These are phyloP conservation scores for Thera obeliscata DNA, from an alignment of 2,888 invertebrate species.

Conservation along the genomic window DNA sequence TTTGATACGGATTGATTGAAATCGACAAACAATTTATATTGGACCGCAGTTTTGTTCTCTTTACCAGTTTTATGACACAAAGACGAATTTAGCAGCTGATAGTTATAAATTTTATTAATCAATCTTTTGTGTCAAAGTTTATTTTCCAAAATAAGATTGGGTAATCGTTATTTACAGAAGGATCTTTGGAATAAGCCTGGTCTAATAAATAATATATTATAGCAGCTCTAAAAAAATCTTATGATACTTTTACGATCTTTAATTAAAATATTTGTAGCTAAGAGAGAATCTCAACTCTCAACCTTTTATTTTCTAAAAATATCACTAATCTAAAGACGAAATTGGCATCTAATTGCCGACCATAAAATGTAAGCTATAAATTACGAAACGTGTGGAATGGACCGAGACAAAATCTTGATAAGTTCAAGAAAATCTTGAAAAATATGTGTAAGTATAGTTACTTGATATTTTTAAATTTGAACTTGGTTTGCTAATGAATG, in stretches of 20 bases:
- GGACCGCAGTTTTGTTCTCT: conserved; percentile 4
- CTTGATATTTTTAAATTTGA: background rate
- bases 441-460: background rate
- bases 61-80: background rate
- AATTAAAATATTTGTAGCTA: conserved; percentile 4
- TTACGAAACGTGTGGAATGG: conserved; percentile 15
- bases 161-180: background rate
- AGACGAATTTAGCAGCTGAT: background rate
- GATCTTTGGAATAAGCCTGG: background rate
- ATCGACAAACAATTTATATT: conserved; percentile 21
- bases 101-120: background rate
- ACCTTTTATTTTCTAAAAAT: conserved; percentile 19
- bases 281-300: background rate
- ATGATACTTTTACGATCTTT: background rate
- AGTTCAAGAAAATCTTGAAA: background rate
- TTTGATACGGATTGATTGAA: conserved; percentile 22
- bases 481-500: background rate
- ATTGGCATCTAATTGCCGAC: conserved; percentile 35
- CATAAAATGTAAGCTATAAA: conserved; percentile 34
- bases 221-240: too few relatives aligned
- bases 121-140: background rate
- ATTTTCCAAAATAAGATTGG: background rate
- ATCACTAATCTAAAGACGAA: conserved; percentile 29
- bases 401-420: conserved; percentile 7
- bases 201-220: background rate